Percentiles rank a stretch among this genome's conserved stretches.
Evolutionary conservation across 2,113 vertebrate genomes (phyloP).

Genomic region (Brachyistius frenatus): DNA sequence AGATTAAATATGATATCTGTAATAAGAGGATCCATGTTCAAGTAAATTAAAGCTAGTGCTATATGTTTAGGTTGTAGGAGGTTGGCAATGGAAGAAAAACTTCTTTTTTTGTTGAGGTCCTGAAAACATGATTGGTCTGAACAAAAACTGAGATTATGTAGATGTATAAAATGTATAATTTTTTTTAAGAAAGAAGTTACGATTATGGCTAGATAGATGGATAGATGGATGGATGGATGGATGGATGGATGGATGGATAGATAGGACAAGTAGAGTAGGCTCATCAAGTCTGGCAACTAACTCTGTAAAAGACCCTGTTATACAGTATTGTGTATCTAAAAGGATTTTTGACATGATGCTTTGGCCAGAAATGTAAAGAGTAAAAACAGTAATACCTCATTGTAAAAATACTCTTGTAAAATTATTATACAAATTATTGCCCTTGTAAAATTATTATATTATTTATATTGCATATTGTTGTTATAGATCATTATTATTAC

Average conservation of each 20-base stretch:
- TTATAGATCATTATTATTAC: too few relatives aligned
- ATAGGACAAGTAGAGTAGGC: too few relatives aligned
- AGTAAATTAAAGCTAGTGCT: conserved; percentile 41
- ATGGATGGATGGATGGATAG: too few relatives aligned
- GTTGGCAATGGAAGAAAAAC: not conserved
- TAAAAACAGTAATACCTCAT: too few relatives aligned
- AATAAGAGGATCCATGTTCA: conserved; percentile 58
- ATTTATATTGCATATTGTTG: too few relatives aligned
- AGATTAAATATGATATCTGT: conserved; percentile 66
- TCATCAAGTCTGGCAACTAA: not conserved
- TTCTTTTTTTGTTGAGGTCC: not conserved
- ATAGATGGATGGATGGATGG: not conserved
- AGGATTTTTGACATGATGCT: too few relatives aligned
- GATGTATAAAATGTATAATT: too few relatives aligned
- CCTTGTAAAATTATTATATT: too few relatives aligned
- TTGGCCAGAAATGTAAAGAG: not conserved
- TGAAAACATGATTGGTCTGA: not conserved
- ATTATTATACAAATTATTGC: too few relatives aligned
- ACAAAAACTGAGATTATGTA: not conserved
- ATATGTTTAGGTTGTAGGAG: not conserved
- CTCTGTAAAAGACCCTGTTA: not conserved
- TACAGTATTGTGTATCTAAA: not conserved
- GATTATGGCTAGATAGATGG: not conserved
- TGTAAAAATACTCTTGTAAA: too few relatives aligned
- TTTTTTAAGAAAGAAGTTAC: too few relatives aligned